Conservation (phyloP, 2,113 vertebrate species). For the Amazona guildingii region DNA sequence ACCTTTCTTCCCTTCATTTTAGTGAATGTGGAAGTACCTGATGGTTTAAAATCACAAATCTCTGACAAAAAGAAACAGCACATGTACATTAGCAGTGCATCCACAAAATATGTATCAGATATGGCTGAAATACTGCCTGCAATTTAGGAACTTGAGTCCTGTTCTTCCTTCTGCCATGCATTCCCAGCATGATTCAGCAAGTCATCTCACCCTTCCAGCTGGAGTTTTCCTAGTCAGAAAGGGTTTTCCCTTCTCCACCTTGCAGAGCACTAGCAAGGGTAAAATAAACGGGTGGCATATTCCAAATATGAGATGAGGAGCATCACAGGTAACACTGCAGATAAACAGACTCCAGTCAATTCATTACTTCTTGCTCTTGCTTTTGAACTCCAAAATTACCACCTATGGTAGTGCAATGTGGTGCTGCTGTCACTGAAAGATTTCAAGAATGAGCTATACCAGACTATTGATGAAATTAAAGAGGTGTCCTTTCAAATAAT, state of each 20-base stretch:
- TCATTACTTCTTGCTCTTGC: background rate
- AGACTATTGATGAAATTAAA: background rate
- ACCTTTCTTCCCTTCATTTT: background rate
- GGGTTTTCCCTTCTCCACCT: background rate
- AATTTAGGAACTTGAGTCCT: background rate
- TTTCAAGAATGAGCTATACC: background rate
- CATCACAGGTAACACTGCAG: background rate
- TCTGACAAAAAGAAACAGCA: background rate
- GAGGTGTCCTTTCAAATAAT: background rate
- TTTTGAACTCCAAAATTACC: background rate
- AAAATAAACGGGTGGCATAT: background rate
- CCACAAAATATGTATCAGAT: background rate
- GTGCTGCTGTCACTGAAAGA: background rate
- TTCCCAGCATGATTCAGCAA: background rate
- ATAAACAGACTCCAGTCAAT: background rate
- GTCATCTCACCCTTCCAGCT: background rate
- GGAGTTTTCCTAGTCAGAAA: background rate
- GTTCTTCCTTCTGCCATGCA: background rate
- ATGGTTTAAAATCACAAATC: background rate
- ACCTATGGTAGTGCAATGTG: rapidly evolving
- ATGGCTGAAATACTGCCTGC: background rate
- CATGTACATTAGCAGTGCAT: background rate
- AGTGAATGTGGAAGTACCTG: background rate
- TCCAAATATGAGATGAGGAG: background rate
- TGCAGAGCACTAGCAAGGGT: background rate